These are phyloP conservation scores for Apaloderma vittatum DNA, from an alignment of 2,113 vertebrate genomes.

Conservation along the genomic window DNA sequence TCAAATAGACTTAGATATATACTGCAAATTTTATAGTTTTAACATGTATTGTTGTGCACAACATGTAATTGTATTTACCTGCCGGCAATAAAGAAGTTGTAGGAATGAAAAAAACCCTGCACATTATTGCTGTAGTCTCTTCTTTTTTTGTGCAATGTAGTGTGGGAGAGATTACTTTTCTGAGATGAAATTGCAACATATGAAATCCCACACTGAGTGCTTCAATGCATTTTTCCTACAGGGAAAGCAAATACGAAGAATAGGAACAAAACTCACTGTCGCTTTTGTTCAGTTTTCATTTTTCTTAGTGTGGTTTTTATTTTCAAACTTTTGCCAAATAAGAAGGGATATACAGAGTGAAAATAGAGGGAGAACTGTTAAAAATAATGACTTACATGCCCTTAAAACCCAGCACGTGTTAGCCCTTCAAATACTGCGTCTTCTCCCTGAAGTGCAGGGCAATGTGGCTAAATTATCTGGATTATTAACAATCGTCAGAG, in stretches of 20 bases:
- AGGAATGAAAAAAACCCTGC: not conserved
- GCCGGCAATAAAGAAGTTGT: not conserved
- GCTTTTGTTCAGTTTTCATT: not conserved
- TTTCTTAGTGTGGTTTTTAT: not conserved
- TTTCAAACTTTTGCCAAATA: not conserved
- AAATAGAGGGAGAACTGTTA: not conserved
- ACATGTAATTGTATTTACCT: not conserved
- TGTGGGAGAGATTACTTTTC: slow-evolving; percentile 7
- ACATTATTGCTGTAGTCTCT: not conserved
- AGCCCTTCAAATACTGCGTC: not conserved
- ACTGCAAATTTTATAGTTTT: not conserved
- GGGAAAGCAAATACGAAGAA: not conserved
- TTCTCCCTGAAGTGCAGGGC: not conserved
- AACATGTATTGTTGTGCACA: not conserved
- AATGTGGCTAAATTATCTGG: not conserved
- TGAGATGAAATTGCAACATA: not conserved
- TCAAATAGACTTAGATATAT: not conserved
- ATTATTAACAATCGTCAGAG: not conserved
- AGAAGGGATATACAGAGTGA: not conserved
- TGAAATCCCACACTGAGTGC: slow-evolving; percentile 15
- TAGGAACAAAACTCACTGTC: not conserved
- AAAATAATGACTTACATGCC: not conserved
- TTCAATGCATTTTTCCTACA: not conserved
- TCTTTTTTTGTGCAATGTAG: not conserved
- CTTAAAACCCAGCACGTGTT: not conserved